Conservation (phyloP, 1,140 invertebrate genomes). For the Hirudo medicinalis region DNA sequence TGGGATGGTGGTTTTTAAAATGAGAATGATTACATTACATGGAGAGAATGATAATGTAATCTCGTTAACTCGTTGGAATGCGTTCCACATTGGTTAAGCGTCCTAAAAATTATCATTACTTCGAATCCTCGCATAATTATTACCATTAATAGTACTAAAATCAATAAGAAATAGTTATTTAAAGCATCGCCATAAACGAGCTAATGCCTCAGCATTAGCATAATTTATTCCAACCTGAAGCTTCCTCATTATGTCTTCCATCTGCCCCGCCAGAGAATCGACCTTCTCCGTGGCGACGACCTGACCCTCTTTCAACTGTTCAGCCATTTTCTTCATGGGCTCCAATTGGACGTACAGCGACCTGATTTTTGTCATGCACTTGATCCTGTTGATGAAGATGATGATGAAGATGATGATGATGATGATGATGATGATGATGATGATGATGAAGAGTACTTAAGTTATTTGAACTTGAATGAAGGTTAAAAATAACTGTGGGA, state of each 20-base stretch:
- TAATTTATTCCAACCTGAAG: conserved; percentile 54
- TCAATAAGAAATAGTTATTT: no score
- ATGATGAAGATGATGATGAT: neutral
- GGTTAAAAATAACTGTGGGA: neutral
- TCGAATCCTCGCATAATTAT: no score
- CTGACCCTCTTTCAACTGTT: conserved; percentile 64
- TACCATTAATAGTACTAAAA: no score
- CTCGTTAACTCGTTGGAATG: no score
- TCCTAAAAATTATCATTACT: no score
- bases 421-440: conserved; percentile 4
- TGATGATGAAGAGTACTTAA: neutral
- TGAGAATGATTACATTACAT: neutral
- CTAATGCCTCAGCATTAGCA: no score
- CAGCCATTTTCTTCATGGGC: conserved; percentile 59
- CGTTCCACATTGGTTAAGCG: no score
- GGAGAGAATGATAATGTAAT: no score
- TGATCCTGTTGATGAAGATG: conserved; percentile 47
- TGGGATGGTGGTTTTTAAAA: no score
- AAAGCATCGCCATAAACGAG: no score
- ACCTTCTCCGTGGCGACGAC: conserved; percentile 41
- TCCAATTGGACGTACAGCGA: conserved; percentile 50
- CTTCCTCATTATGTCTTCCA: conserved; percentile 36
- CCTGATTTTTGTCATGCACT: conserved; percentile 61
- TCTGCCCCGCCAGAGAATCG: conserved; percentile 46
- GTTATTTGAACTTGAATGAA: neutral